Conservation (phyloP, 1,140 invertebrate genomes). For the Drosophila nigrodunni region DNA sequence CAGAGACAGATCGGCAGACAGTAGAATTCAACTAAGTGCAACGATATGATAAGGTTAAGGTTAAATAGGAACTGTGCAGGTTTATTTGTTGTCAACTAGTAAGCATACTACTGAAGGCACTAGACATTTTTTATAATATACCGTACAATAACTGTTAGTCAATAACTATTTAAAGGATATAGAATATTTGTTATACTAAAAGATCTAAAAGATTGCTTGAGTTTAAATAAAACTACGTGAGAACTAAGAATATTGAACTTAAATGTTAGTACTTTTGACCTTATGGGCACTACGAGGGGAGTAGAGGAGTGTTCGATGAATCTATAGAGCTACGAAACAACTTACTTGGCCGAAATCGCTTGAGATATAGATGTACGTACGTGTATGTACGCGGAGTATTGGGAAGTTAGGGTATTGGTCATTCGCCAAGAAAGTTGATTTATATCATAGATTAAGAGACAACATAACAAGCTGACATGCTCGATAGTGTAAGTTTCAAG, state of each 20-base stretch:
- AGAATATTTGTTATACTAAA: not conserved
- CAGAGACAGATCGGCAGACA: constrained; percentile 46
- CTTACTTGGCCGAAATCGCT: constrained; percentile 33
- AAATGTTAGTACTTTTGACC: not conserved
- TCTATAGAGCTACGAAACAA: constrained; percentile 12
- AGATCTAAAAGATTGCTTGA: not conserved
- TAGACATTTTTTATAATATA: constrained; percentile 32
- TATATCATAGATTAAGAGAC: constrained; percentile 82
- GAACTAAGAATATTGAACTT: not conserved
- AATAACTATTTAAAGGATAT: not conserved
- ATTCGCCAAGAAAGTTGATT: constrained; percentile 81
- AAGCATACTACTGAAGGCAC: constrained; percentile 62
- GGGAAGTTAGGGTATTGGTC: constrained; percentile 56
- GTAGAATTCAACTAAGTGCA: constrained; percentile 44
- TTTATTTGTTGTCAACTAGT: constrained; percentile 33
- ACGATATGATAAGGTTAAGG: constrained; percentile 1
- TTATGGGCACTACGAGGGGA: constrained; percentile 4
- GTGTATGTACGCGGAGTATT: not conserved
- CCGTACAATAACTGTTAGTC: not conserved
- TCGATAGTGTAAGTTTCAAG: constrained; percentile 12
- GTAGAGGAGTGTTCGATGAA: not conserved
- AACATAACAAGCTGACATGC: constrained; percentile 78
- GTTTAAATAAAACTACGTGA: constrained; percentile 9
- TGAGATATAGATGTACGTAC: not conserved
- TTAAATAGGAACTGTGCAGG: constrained; percentile 31